Base-by-base conservation (phyloP, 2,888 invertebrate genomes). In the Sisyra nigra region DNA sequence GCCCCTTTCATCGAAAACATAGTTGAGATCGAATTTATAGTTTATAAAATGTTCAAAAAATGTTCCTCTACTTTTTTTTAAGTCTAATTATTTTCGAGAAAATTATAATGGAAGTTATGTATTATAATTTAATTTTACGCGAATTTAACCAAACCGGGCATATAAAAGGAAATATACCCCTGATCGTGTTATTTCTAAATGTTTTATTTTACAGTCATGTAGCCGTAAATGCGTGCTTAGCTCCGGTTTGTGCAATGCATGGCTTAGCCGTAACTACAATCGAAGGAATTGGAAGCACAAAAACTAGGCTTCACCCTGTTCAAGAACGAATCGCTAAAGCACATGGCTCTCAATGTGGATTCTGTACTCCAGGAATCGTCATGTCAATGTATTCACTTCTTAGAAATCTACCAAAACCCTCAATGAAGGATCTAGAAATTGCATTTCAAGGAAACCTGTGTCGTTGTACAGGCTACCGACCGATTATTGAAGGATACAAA, bases 301-400 rank as follows among this genome's bases (percentile, higher is more conserved):
- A 72, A 59, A 78, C 77, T 2, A 74, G 71, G 46, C 66, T 91
- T 17, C 91, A 92, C 61, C 84, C 91, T 0, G 82, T 85, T 0
- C 92, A 92, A 65, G 86, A 88, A 55, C 68, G 88, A 49, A 72
- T 93, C 49, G 89, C 89, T 0, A 84, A 84, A 63, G 74, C 87
- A 0, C 92, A 94, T 55, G 94, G 94, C 0, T 87, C 92, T 0
- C 94, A 94, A 60, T 94, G 94, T 57, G 93, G 93, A 1, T 93
- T 89, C 59, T 93, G 92, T 54, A 93, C 93, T 0, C 93, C 93
- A 0, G 94, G 94, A 18, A 89, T 96, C 48, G 87, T 96, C 1
- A 96, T 96, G 94, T 92, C 93, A 1, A 91, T 94, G 89, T 94
- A 93, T 55, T 70, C 89, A 0, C 65, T 94, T 35, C 63, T 94